Percentiles rank a stretch among this genome's conserved stretches.
Conservation (phyloP, 2,113 vertebrate genomes). For the Panurus biarmicus region DNA sequence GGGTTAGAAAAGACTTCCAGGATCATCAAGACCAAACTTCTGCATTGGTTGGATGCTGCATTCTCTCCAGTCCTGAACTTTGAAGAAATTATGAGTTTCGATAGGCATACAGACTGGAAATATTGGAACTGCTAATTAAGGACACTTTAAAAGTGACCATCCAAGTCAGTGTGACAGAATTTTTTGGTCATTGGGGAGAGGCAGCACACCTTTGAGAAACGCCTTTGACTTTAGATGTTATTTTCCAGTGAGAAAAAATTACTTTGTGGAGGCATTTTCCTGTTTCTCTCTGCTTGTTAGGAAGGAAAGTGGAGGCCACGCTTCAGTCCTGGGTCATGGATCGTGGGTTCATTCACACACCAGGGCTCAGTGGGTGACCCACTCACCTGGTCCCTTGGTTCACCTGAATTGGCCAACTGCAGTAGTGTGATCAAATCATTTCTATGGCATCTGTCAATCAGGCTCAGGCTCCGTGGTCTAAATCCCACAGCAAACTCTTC, state of each 20-base stretch:
- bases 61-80: neutral
- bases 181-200: neutral
- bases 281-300: neutral
- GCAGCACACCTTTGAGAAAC: neutral
- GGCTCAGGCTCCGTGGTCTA: neutral
- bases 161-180: neutral
- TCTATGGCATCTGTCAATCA: neutral
- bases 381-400: neutral
- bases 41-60: fast-evolving
- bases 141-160: neutral
- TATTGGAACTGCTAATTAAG: neutral
- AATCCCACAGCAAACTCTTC: neutral
- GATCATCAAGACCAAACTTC: neutral
- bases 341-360: neutral
- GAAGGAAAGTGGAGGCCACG: neutral
- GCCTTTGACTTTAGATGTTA: neutral
- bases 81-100: neutral
- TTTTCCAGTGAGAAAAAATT: neutral
- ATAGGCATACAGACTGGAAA: neutral
- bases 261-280: neutral
- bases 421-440: neutral
- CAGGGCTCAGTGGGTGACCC: neutral
- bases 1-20: neutral
- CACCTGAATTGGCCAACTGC: neutral
- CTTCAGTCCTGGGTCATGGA: neutral